phyloP scores from a whole-genome alignment of 2,797 vertebrate species.

The Smutsia temminckii region DNA sequence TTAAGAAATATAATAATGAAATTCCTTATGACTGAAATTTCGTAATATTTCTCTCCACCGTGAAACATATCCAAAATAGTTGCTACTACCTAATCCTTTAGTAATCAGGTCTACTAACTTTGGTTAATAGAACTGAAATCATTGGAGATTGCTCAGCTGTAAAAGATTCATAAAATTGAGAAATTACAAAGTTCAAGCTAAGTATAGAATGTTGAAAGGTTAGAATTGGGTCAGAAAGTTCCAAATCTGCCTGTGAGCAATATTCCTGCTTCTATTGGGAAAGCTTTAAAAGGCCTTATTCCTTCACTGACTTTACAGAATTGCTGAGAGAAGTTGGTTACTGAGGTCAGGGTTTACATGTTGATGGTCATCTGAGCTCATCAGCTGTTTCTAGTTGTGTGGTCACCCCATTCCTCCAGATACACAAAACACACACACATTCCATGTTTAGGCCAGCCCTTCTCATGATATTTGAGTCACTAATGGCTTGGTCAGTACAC shows the following conservation, averaged over 20 bases:
- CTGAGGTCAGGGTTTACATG: neutral
- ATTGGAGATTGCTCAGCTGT: neutral
- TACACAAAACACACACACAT: neutral
- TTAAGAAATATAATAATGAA: constrained; percentile 7
- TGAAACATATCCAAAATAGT: neutral
- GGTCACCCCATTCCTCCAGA: neutral
- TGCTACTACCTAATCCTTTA: neutral
- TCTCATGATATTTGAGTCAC: neutral
- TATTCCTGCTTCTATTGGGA: neutral
- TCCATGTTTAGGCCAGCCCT: neutral
- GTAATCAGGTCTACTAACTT: neutral
- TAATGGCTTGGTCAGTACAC: neutral
- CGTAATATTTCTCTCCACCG: neutral
- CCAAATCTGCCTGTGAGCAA: neutral
- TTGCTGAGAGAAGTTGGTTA: neutral
- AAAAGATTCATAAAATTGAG: neutral
- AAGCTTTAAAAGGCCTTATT: neutral
- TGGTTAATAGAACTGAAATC: neutral
- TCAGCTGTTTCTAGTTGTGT: neutral
- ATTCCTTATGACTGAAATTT: neutral
- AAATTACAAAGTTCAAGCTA: neutral
- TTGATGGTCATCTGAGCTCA: neutral
- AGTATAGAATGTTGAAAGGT: neutral
- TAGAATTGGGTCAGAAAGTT: neutral
- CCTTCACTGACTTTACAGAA: neutral